Conservation (phyloP, 2,888 invertebrate species). For the Agrotis exclamationis region DNA sequence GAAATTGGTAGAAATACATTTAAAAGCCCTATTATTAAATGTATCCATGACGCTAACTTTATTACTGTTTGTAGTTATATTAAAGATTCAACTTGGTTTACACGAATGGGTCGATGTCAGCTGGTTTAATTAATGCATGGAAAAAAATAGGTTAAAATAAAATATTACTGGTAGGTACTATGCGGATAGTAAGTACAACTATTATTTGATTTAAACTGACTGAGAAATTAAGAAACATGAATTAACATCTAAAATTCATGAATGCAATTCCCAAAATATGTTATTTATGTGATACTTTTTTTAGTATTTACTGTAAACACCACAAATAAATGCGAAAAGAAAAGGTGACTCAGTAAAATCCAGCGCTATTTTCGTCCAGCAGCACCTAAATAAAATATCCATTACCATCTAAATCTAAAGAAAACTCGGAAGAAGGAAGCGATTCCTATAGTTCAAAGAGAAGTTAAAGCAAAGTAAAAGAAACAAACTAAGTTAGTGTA, state of each 20-base stretch:
- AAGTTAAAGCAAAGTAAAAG: conserved; percentile 55
- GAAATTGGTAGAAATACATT: no score
- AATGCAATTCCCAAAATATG: no score
- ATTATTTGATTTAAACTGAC: no score
- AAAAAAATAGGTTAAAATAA: no score
- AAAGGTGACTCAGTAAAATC: conserved; percentile 15
- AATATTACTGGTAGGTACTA: no score
- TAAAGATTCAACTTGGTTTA: neutral
- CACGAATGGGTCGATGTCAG: neutral
- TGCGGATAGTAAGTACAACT: no score
- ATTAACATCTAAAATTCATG: no score
- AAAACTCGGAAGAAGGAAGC: conserved; percentile 38
- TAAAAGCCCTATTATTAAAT: no score
- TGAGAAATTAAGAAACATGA: no score
- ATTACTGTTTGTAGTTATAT: conserved; percentile 8
- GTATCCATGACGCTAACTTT: no score
- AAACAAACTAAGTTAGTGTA: conserved; percentile 63
- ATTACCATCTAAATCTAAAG: conserved; percentile 49
- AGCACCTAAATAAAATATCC: conserved; percentile 50
- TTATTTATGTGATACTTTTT: no score
- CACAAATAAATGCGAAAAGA: neutral
- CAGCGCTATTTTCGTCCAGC: conserved; percentile 10
- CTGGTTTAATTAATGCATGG: neutral
- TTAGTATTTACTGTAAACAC: neutral
- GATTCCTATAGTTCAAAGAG: conserved; percentile 56